Conservation (phyloP, 2,888 invertebrate species). For the Nymphalis urticae region DNA sequence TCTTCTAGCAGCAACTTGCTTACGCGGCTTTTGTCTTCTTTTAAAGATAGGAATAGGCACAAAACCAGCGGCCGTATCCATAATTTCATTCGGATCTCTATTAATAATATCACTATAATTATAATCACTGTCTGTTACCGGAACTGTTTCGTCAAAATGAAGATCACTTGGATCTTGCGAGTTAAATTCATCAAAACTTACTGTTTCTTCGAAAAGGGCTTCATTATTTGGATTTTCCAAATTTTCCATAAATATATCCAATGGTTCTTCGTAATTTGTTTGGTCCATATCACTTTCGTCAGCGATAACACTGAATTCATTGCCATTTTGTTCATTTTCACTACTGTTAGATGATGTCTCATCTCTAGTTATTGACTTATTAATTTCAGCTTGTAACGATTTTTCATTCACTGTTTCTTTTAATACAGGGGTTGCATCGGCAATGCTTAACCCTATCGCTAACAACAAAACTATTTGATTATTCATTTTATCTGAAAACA, state of each 20-base stretch:
- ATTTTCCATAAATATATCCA: conserved; percentile 57
- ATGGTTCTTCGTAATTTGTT: conserved; percentile 40
- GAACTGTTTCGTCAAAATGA: conserved; percentile 36
- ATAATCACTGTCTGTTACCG: conserved; percentile 41
- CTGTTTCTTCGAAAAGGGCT: conserved; percentile 36
- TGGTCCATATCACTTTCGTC: conserved; percentile 38
- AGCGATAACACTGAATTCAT: conserved; percentile 41
- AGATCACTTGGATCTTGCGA: conserved; percentile 19
- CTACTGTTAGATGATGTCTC: conserved; percentile 48
- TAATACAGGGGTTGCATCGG: conserved; percentile 45
- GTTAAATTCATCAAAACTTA: conserved; percentile 14
- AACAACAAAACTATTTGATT: conserved; percentile 48
- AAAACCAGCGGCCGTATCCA: conserved; percentile 70
- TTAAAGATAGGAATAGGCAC: conserved; percentile 60
- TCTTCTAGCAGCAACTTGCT: conserved; percentile 56
- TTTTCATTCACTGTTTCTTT: conserved; percentile 36
- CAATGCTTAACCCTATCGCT: conserved; percentile 50
- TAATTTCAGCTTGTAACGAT: conserved; percentile 43
- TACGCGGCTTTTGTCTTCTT: conserved; percentile 48
- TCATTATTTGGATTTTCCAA: conserved; percentile 40
- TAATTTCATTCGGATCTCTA: conserved; percentile 61
- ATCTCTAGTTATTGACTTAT: conserved; percentile 50
- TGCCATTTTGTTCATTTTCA: conserved; percentile 49
- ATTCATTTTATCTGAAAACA: conserved; percentile 70
- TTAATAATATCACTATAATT: conserved; percentile 49